These are phyloP conservation scores for Cololabis saira DNA, from an alignment of 2,113 vertebrate genomes.

Conservation along the genomic window DNA sequence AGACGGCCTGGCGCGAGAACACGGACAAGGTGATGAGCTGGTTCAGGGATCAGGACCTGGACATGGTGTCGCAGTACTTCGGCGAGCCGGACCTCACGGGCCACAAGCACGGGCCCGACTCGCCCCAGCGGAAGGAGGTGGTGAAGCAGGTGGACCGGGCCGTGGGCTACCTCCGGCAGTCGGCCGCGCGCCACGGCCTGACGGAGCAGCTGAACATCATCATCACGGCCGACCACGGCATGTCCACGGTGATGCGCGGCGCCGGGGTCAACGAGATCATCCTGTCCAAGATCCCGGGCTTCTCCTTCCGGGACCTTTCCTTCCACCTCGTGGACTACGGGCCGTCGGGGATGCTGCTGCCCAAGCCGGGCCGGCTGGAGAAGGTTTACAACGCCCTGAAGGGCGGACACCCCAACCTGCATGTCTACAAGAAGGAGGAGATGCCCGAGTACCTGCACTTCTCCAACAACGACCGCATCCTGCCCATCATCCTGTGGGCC, in stretches of 20 bases:
- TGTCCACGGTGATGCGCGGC: slow-evolving; percentile 79
- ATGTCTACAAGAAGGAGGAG: slow-evolving; percentile 89
- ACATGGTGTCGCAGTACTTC: slow-evolving; percentile 91
- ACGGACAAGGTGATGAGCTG: slow-evolving; percentile 86
- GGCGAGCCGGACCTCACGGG: slow-evolving; percentile 89
- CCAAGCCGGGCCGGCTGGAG: slow-evolving; percentile 87
- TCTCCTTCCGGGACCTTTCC: slow-evolving; percentile 84
- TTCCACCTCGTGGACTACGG: slow-evolving; percentile 91
- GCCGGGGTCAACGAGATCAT: slow-evolving; percentile 76
- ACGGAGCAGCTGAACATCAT: slow-evolving; percentile 84
- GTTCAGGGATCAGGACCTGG: slow-evolving; percentile 79
- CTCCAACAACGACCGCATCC: slow-evolving; percentile 80
- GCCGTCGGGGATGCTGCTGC: slow-evolving; percentile 85
- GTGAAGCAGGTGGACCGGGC: slow-evolving; percentile 89
- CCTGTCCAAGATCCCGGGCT: slow-evolving; percentile 74
- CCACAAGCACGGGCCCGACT: slow-evolving; percentile 89
- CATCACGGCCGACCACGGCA: slow-evolving; percentile 91
- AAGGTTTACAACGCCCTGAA: slow-evolving; percentile 84
- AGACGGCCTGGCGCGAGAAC: slow-evolving; percentile 83
- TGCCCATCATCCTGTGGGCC: slow-evolving; percentile 84
- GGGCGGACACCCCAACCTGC: slow-evolving; percentile 84
- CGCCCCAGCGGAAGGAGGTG: slow-evolving; percentile 79
- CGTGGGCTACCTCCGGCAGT: slow-evolving; percentile 84
- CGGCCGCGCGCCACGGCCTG: slow-evolving; percentile 64
- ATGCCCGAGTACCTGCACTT: slow-evolving; percentile 85